Evolutionary conservation across 2,797 vertebrate species (phyloP), one percentile per base, ranked within the genome.

Genomic region (Rhabdomys pumilio): DNA sequence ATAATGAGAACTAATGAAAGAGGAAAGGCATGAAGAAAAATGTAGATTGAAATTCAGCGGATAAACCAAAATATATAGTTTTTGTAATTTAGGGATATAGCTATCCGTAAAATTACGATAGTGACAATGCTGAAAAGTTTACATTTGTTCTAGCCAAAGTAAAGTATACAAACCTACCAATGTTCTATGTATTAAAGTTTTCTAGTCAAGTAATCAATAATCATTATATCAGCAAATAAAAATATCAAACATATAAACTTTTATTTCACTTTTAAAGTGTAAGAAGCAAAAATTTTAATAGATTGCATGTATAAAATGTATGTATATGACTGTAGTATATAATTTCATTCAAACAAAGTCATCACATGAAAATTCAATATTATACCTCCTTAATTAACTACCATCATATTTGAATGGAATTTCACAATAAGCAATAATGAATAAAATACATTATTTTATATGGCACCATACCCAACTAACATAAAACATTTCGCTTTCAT

Each of bases 391-490:
- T n/a, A 1, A 65, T 81, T 94, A 95, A 26, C 2, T 75, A 20
- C 65, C 6, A 79, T 72, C 44, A 65, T 50, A 79, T 59, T 86
- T 91, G 34, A 86, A 83, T 88, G 34, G 63, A 75, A 67, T 96
- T 29, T 14, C 1, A 80, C 12, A 75, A 76, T 47, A n/a, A 61
- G 20, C 26, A 13, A 50, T 67, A 67, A 69, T 53, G 2, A 91
- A 93, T 79, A 10, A 50, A n/a, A 87, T 11, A 0, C 0, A 38
- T 81, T 29, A 57, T 69, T 92, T 88, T 73, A 79, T 38, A 82
- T 47, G 31, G 34, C 13, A 34, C 44, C 22, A 47, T n/a, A 15
- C 1, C 38, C 20, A 89, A 89, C 5, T 86, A 57, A 31, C 38
- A 29, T 59, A 44, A 69, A 88, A 50, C 10, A 84, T 41, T 92